Evolutionary conservation across 1,140 invertebrate species (phyloP).

Genomic region (Lethrus apterus): DNA sequence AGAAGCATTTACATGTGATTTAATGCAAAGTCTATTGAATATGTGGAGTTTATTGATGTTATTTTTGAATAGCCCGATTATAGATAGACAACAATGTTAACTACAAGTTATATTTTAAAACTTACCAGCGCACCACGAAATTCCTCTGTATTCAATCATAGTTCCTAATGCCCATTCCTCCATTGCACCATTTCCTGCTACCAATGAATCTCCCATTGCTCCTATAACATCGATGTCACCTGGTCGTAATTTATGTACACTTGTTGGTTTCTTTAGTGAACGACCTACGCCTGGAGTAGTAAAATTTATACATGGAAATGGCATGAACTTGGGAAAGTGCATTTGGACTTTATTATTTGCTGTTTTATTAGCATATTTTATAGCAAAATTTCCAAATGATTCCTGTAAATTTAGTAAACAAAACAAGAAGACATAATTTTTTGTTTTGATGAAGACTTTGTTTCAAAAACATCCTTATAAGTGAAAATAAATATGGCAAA

Average conservation of each 20-base stretch:
- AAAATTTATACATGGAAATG: conserved; percentile 36
- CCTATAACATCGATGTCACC: conserved; percentile 71
- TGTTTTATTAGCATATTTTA: conserved; percentile 26
- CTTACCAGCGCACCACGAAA: conserved; percentile 68
- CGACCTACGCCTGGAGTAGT: conserved; percentile 27
- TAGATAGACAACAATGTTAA: too few species aligned
- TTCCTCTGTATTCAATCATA: conserved; percentile 67
- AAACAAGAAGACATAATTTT: not conserved
- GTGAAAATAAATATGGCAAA: too few species aligned
- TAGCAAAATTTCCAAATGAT: conserved; percentile 25
- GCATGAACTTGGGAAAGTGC: conserved; percentile 27
- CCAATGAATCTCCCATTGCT: conserved; percentile 71
- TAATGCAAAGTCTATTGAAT: too few species aligned
- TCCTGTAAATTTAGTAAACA: conserved; percentile 8
- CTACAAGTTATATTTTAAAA: not conserved
- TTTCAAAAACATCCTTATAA: too few species aligned
- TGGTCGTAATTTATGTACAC: conserved; percentile 59
- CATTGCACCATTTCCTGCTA: conserved; percentile 67
- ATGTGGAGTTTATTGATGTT: too few species aligned
- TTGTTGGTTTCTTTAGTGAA: conserved; percentile 27
- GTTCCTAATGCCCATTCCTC: conserved; percentile 65
- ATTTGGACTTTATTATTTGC: conserved; percentile 24
- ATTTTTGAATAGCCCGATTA: too few species aligned
- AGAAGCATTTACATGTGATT: too few species aligned
- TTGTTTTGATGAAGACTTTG: too few species aligned